phyloP scores from a whole-genome alignment of 2,888 invertebrate genomes.

The Syrphus vitripennis region DNA sequence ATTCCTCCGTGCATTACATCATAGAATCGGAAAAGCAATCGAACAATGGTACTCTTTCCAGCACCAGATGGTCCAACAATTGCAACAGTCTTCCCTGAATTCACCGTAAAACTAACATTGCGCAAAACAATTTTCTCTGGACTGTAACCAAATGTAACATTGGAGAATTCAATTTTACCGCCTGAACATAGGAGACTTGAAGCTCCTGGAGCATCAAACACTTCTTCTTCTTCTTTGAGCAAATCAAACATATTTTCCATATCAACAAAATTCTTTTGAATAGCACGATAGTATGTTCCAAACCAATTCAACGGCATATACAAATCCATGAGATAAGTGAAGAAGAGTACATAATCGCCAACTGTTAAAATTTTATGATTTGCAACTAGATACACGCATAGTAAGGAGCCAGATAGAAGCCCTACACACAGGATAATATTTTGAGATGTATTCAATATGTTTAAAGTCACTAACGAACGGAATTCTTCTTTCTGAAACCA shows the following conservation, averaged over 20 bases:
- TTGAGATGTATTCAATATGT: constrained; percentile 94
- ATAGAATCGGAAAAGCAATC: constrained; percentile 97
- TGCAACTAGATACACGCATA: constrained; percentile 94
- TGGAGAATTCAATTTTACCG: constrained; percentile 92
- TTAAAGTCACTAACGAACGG: constrained; percentile 91
- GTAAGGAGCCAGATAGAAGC: constrained; percentile 91
- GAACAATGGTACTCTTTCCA: constrained; percentile 98
- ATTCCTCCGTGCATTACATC: constrained; percentile 95
- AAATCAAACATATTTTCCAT: constrained; percentile 99
- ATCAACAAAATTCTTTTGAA: constrained; percentile 98
- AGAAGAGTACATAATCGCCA: constrained; percentile 98
- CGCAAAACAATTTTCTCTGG: constrained; percentile 89
- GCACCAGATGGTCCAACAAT: constrained; percentile 94
- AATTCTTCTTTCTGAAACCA: constrained; percentile 93
- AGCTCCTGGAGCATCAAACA: constrained; percentile 91
- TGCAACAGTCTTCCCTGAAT: constrained; percentile 92
- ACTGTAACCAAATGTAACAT: constrained; percentile 94
- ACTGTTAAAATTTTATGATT: constrained; percentile 87
- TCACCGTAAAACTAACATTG: constrained; percentile 89
- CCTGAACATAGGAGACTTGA: constrained; percentile 84
- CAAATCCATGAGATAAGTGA: constrained; percentile 95
- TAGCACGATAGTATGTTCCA: constrained; percentile 98
- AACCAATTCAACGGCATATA: constrained; percentile 99
- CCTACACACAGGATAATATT: constrained; percentile 94
- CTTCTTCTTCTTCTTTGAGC: constrained; percentile 92